A percentile compares a stretch with the other conserved stretches of the same genome.
These are phyloP conservation scores for Rhopalosiphum padi DNA, from an alignment of 1,140 invertebrate species.

Conservation along the genomic window DNA sequence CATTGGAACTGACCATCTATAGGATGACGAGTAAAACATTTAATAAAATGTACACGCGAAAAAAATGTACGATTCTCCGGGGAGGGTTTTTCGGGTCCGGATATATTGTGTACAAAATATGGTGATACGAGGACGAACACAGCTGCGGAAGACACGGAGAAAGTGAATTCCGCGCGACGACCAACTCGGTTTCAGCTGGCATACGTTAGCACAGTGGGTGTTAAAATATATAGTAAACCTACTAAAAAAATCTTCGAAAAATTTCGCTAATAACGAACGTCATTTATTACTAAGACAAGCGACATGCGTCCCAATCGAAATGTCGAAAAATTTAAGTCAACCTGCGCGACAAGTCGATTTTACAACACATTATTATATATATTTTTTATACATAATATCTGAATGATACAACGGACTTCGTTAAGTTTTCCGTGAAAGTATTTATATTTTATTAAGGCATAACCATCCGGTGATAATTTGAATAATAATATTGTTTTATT, in stretches of 20 bases:
- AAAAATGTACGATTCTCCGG: not conserved
- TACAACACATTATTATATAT: not conserved
- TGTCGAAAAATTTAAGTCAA: not conserved
- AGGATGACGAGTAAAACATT: not conserved
- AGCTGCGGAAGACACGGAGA: not conserved
- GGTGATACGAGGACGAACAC: not conserved
- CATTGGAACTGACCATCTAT: constrained; percentile 70
- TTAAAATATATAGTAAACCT: not conserved
- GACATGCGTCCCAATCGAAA: not conserved
- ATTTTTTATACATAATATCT: not conserved
- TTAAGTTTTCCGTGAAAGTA: not conserved
- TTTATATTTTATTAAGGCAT: not conserved
- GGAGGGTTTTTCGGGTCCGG: not conserved
- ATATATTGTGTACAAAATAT: not conserved
- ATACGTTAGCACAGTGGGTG: not conserved
- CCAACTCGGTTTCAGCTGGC: no score
- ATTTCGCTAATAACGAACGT: not conserved
- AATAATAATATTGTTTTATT: not conserved
- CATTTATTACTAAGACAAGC: not conserved
- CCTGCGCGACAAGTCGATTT: no score
- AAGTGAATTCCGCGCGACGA: constrained; percentile 35
- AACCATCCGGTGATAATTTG: not conserved
- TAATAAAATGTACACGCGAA: not conserved
- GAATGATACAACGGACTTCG: not conserved
- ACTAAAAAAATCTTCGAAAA: not conserved